These are phyloP conservation scores for Siderastrea siderea DNA, from an alignment of 92 coral and sea anemone genomes.

Conservation along the genomic window DNA sequence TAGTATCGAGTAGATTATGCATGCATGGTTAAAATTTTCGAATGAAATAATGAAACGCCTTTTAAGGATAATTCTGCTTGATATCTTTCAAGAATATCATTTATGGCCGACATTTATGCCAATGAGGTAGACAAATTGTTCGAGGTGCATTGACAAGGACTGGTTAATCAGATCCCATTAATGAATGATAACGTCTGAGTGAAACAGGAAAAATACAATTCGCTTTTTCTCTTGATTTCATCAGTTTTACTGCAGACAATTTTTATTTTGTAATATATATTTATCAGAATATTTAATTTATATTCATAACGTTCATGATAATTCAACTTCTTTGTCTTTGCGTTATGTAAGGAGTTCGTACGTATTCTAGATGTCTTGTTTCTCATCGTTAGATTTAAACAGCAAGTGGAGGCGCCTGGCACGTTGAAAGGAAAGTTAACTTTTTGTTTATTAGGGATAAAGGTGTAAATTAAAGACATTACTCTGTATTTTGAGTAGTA, in stretches of 20 bases:
- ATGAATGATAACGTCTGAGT: background rate
- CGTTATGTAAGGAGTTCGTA: background rate
- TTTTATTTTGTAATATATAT: background rate
- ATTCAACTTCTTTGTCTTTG: too few relatives aligned
- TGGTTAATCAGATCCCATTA: background rate
- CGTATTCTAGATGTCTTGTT: background rate
- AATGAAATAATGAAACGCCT: background rate
- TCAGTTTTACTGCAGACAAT: background rate
- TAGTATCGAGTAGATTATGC: background rate
- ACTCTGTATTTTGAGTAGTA: slow-evolving; percentile 14
- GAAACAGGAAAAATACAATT: background rate
- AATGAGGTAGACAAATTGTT: background rate
- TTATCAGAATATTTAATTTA: slow-evolving; percentile 10
- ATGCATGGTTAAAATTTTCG: background rate
- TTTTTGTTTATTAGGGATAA: background rate
- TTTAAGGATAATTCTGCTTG: background rate
- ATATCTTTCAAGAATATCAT: background rate
- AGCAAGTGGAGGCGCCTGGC: background rate
- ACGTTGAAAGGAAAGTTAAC: background rate
- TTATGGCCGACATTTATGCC: background rate
- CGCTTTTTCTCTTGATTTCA: background rate
- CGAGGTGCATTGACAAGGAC: background rate
- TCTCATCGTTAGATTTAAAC: too few relatives aligned
- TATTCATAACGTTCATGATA: background rate
- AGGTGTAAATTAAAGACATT: background rate